phyloP scores from a whole-genome alignment of 1,140 invertebrate species.

The Idris sp. region DNA sequence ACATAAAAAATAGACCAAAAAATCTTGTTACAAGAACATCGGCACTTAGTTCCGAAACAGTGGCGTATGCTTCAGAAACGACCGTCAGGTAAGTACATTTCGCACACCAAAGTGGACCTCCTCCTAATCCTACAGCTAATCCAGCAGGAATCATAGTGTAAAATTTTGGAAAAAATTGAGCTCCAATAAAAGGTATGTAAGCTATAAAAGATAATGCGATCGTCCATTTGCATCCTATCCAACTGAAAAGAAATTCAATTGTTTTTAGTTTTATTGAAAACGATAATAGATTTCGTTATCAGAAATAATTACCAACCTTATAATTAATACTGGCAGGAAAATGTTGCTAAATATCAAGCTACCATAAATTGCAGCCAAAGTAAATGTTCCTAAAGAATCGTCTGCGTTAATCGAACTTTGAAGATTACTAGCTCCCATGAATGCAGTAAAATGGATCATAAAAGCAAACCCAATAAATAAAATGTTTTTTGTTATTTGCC shows the following conservation, averaged over 20 bases:
- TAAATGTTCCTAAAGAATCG: constrained; percentile 84
- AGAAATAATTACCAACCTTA: constrained; percentile 78
- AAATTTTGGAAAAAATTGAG: constrained; percentile 90
- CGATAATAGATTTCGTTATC: too few relatives aligned
- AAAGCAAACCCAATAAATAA: constrained; percentile 86
- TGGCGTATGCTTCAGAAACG: constrained; percentile 84
- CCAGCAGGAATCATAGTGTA: constrained; percentile 92
- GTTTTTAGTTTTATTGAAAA: neutral
- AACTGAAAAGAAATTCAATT: constrained; percentile 77
- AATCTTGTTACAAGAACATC: constrained; percentile 89
- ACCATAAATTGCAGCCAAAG: constrained; percentile 86
- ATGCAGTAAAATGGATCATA: constrained; percentile 90
- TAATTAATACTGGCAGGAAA: constrained; percentile 86
- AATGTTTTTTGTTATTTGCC: constrained; percentile 85
- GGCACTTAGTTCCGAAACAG: constrained; percentile 81
- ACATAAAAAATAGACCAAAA: constrained; percentile 95
- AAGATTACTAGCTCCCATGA: constrained; percentile 88
- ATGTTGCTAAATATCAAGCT: constrained; percentile 90
- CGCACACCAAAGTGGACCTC: constrained; percentile 92
- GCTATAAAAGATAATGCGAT: constrained; percentile 89
- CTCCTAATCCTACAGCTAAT: constrained; percentile 89
- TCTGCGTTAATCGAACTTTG: constrained; percentile 87
- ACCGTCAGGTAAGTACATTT: constrained; percentile 93
- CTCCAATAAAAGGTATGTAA: constrained; percentile 91
- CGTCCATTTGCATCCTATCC: constrained; percentile 91